Evolutionary conservation across 2,113 vertebrate species (phyloP), one percentile per base, ranked within the genome.

Genomic region (Tamias sibiricus): DNA sequence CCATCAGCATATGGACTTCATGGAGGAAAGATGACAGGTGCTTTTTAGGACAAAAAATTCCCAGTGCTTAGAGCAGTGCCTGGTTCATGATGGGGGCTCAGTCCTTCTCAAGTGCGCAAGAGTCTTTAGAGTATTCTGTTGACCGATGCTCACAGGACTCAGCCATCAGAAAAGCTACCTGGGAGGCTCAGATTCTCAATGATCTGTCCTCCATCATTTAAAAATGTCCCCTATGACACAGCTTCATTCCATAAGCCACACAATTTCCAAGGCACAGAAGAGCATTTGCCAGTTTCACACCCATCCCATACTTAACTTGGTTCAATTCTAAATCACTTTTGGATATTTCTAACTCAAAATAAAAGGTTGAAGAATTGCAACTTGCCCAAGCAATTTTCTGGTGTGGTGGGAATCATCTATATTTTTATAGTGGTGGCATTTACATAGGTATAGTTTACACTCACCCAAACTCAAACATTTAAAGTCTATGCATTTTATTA

Each of bases 301-400:
- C 49, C 47, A 49, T 37, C n/a, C 6, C 66, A 11, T 11, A n/a
- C 2, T 75, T 30, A 64, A 49, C 49, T 44, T 82, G 87, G 32
- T 74, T 93, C 22, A 42, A 26, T 4, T 71, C 37, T 64, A 47
- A 83, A 20, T 62, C 17, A 62, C 35, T 80, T 87, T n/a, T 81
- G 72, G 52, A 37, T 54, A 93, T 81, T 86, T 91, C 76, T 85
- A 94, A 68, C 12, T 35, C 71, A 87, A 79, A 85, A 30, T 37
- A 35, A 95, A 87, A 97, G 40, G 57, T 88, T 95, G 37, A 79
- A 95, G 26, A 87, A 88, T 85, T 79, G 32, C 52, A 88, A 20
- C 52, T 66, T 37, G 20, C 81, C 42, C 16, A 42, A 77, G 42
- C 30, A 35, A 72, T 59, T 89, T 85, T 64, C 85, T 88, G 40